Base-by-base conservation (phyloP, 2,797 vertebrate species). In the Psittacula echo region DNA sequence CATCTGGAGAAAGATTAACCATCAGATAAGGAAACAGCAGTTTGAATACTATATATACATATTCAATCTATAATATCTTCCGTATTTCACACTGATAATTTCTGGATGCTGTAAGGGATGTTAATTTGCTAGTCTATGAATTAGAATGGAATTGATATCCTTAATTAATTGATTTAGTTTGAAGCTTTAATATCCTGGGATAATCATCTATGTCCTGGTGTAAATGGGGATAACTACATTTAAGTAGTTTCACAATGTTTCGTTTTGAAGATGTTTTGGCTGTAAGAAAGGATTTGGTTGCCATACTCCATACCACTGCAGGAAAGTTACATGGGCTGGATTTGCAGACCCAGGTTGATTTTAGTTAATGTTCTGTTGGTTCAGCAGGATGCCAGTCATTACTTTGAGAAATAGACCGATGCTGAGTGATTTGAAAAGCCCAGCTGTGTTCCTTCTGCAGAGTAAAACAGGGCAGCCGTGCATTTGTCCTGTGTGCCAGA, bases 11-110 rank as follows among this genome's bases (percentile, higher is more conserved):
- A 50, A 12, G 32, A 27, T 17, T 67, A 85, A 61, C 67, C 39
- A 34, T 54, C 30, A 19, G 78, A 13, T 48, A 79, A 26, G 53
- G 73, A 50, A 60, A 44, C 94, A 77, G 76, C 48, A 61, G 3
- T 78, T 79, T 75, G 48, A 58, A 24, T 24, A 11, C 9, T 34
- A 7, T 15, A 34, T 24, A 15, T 23, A 58, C 32, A 23, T 34
- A 24, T 58, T 34, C 22, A 60, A 23, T 64, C 75, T 71, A 26
- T 87, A 54, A 67, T 84, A 29, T 56, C n/a, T 75, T 22, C 61
- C 65, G 30, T 56, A 41, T 89, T 94, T 76, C 74, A 80, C 93
- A 39, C 27, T 41, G 19, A 67, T 88, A 72, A 92, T 92, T 93
- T 53, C 81, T 78, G 68, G 61, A 32, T 51, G 58, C 87, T 50